Evolutionary conservation across 2,797 vertebrate genomes (phyloP), one percentile per base, ranked within the genome.

Genomic region (Pseudopleuronectes americanus): DNA sequence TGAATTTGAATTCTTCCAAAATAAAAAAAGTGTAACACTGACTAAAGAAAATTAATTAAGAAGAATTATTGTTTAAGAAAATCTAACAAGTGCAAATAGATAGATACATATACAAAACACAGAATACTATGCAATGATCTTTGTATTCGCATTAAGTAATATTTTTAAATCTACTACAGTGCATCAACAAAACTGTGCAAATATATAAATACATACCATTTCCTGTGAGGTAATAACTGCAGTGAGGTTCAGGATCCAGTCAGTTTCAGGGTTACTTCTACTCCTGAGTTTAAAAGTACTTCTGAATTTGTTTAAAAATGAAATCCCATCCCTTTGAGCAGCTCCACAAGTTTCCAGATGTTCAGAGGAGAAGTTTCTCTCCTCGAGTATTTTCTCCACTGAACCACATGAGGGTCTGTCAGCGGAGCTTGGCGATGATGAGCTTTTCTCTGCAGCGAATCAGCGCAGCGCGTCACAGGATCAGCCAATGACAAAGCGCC

Each of bases 401-500:
- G 81, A 47, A 3, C 31, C 60, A 16, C 0, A 57, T 14, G 54
- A 49, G 13, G 48, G 33, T 64, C 77, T 31, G 67, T 21, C 83
- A 9, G 80, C 0, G 23, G 58, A 19, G 61, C 92, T 92, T 92
- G 54, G 79, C 28, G 64, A 71, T 52, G 72, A 76, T 36, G 63
- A 80, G 57, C 16, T 64, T 77, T 75, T 54, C 22, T 38, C 43
- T 6, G 57, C 85, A 90, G 77, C 94, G 51, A 94, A 89, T 94
- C 89, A 92, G 76, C 47, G 54, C 23, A 6, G 26, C 1, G 73
- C 83, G 59, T 71, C 61, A 6, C 17, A 12, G 6, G 52, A 49
- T 3, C 79, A 72, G 57, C 94, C 92, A 94, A 95, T 94, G 33
- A 71, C 6, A 60, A 55, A 22, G n/a, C 22, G 33, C n/a, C 71